phyloP scores from a whole-genome alignment of 2,888 invertebrate genomes.

The Parnassius smintheus region DNA sequence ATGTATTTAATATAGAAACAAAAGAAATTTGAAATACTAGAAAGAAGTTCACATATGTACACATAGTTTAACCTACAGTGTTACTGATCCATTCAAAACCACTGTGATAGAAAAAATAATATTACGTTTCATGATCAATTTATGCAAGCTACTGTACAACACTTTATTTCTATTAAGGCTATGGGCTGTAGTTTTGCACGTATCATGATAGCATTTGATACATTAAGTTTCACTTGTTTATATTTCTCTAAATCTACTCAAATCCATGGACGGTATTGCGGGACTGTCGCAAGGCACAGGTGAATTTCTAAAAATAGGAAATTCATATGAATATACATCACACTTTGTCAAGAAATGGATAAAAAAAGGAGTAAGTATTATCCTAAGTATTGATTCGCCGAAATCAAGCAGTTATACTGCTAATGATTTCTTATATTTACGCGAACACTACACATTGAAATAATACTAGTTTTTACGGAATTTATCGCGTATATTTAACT shows the following conservation, averaged over 20 bases:
- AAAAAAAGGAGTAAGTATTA: too few species aligned
- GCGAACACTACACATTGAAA: too few species aligned
- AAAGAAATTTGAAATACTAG: slow-evolving; percentile 24
- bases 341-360: too few species aligned
- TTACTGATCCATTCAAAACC: slow-evolving; percentile 8
- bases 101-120: slow-evolving; percentile 16
- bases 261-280: slow-evolving; percentile 82
- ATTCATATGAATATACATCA: neutral
- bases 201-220: slow-evolving; percentile 37
- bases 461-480: too few species aligned
- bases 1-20: slow-evolving; percentile 29
- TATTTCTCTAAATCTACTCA: slow-evolving; percentile 81
- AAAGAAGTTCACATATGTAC: slow-evolving; percentile 34
- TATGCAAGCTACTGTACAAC: slow-evolving; percentile 31
- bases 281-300: slow-evolving; percentile 82
- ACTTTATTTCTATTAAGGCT: slow-evolving; percentile 20
- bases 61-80: slow-evolving; percentile 21
- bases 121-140: slow-evolving; percentile 14
- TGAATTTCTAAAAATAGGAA: slow-evolving; percentile 82
- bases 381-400: too few species aligned
- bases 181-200: slow-evolving; percentile 2
- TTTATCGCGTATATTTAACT: too few species aligned
- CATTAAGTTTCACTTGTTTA: slow-evolving; percentile 34
- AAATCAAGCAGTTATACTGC: too few species aligned
- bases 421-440: too few species aligned